These are phyloP conservation scores for Aegotheles bennettii DNA, from an alignment of 2,113 vertebrate genomes.

Conservation along the genomic window DNA sequence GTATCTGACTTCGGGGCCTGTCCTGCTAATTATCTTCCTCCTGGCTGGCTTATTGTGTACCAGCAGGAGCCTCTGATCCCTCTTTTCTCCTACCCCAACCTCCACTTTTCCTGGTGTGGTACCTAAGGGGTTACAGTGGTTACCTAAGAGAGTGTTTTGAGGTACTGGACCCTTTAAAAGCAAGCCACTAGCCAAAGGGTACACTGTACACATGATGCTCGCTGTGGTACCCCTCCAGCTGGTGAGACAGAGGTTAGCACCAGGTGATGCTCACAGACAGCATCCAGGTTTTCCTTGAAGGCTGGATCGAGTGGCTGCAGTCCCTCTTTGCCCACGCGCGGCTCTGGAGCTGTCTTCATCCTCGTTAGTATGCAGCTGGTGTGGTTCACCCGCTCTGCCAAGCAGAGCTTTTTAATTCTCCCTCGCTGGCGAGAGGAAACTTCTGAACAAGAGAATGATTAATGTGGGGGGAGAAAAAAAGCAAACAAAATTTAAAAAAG, in stretches of 20 bases:
- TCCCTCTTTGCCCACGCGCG: neutral
- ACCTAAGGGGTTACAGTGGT: neutral
- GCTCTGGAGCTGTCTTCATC: neutral
- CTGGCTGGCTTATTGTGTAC: neutral
- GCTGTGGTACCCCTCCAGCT: rapidly evolving
- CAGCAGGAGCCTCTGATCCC: neutral
- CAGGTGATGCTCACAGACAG: neutral
- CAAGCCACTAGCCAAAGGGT: neutral
- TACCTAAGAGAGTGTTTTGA: neutral
- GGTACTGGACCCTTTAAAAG: neutral
- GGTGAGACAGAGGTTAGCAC: rapidly evolving
- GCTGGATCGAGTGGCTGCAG: neutral
- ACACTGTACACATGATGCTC: neutral
- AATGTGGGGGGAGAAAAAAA: neutral
- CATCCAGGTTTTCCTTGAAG: neutral
- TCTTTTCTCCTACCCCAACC: neutral
- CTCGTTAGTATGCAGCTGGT: slow-evolving; percentile 38
- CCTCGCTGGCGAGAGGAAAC: neutral
- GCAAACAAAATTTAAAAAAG: neutral
- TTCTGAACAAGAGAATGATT: slow-evolving; percentile 39
- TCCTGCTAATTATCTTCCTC: neutral
- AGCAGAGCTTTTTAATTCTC: slow-evolving; percentile 33
- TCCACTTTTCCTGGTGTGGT: neutral
- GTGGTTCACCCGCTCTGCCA: neutral
- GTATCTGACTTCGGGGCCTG: neutral